Conservation (phyloP, 2,113 vertebrate species). For the Corythoichthys intestinalis region DNA sequence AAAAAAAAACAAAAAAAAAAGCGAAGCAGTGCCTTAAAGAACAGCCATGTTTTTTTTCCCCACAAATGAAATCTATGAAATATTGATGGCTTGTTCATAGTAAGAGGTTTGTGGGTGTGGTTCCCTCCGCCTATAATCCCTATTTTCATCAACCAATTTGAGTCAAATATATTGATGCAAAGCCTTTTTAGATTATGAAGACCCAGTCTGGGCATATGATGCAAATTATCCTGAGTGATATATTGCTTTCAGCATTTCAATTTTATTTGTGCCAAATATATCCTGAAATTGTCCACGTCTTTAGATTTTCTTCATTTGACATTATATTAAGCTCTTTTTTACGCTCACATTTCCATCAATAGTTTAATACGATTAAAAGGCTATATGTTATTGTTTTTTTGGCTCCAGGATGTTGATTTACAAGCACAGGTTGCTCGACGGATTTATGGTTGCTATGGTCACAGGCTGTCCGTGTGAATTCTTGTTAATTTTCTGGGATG, state of each 20-base stretch:
- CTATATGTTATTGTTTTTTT: neutral
- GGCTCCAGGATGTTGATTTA: conserved; percentile 14
- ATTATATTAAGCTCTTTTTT: neutral
- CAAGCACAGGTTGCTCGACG: neutral
- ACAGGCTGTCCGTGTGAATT: conserved; percentile 15
- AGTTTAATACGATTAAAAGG: neutral
- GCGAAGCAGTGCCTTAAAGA: neutral
- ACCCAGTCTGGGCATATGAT: neutral
- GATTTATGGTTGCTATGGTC: conserved; percentile 19
- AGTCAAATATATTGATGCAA: neutral
- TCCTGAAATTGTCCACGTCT: neutral
- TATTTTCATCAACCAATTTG: neutral
- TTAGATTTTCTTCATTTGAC: neutral
- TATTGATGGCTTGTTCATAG: conserved; percentile 2
- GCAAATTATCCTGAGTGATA: neutral
- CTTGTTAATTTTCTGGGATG: conserved; percentile 32
- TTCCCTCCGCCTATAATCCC: neutral
- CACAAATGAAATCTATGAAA: conserved; percentile 1
- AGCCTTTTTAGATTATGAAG: neutral
- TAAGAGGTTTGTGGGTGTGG: neutral
- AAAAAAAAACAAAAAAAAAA: neutral
- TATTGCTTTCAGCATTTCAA: neutral
- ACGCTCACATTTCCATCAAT: neutral
- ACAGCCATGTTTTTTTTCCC: conserved; percentile 3
- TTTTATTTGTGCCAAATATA: neutral